Base-by-base conservation (phyloP, 2,797 vertebrate species). In the Molossus alvarezi region DNA sequence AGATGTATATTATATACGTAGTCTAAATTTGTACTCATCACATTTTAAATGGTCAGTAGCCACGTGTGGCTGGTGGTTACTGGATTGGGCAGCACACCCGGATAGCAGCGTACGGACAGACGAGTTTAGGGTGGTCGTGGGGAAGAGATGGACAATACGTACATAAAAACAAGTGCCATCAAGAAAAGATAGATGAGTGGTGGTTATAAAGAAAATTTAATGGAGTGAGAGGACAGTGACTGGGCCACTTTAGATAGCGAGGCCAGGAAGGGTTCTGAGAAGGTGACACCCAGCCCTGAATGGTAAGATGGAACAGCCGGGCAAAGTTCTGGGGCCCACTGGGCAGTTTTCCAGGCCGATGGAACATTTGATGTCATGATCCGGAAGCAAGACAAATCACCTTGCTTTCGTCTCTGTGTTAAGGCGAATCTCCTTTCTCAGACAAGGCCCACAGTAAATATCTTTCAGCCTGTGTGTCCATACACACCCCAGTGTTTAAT, bases 131-230 rank as follows among this genome's bases (percentile, higher is more conserved):
- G 20, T 67, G 62, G 15, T 3, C 2, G 11, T 55, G 33, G 41
- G 75, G 37, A 84, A 86, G 55, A 91, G 80, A 55, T 27, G 64
- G 55, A 33, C 58, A 82, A 41, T 67, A 41, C 55, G 11, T 60
- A 55, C 20, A 14, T 93, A 21, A 83, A 77, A 57, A 60, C 29
- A 85, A 57, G 33, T 37, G 62, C 45, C 57, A 4, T 79, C 71
- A 69, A 67, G 89, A 62, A 81, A 58, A 79, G 72, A 53, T 71
- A 25, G 11, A 58, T 33, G 27, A 33, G 29, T 18, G 69, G 14
- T 53, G 10, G 21, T 60, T 71, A 76, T 15, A 73, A 88, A 73
- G 86, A 76, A 87, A 80, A 69, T 60, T 33, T 62, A 94, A 62
- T 41, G n/a, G 53, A 48, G 14, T 57, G 69, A 73, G 48, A 65